Base-by-base conservation (phyloP, 2,113 vertebrate genomes). In the Mus pahari region DNA sequence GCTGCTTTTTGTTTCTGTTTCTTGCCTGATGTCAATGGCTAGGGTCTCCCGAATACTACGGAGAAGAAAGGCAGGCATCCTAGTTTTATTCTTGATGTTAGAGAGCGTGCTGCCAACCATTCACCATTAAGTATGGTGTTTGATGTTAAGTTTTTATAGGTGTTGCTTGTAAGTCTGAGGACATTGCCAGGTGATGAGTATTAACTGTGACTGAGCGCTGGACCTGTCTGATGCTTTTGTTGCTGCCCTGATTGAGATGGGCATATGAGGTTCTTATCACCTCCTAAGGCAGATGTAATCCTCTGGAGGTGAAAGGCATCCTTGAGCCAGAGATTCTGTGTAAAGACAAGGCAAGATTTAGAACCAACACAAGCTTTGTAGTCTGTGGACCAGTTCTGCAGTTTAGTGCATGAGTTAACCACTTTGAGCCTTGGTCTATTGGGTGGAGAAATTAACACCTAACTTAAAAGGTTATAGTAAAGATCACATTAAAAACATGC, bases 21-120 rank as follows among this genome's bases (percentile, higher is more conserved):
- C 68, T 62, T 90, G 55, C 64, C 71, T 26, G 20, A 74, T 68
- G 90, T 50, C 79, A 96, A 74, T 83, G 62, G 74, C 75, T 39
- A 83, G 24, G 55, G 20, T 64, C 42, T 55, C 62, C 64, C 55
- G 19, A 36, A 86, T 16, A 78, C 74, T 64, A 9, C 0, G 42
- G 42, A 83, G 62, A 10, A 87, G 81, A 92, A 90, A 92, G 60
- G 71, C 48, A 55, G 31, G 24, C 12, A 26, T 24, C 62, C 1
- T 78, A 33, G 11, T 19, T 42, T 71, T 24, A 3, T 50, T 83
- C 79, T 71, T 70, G 50, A 78, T 53, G 62, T 90, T 33, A 58
- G 28, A 3, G 24, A 90, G 86, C 45, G 90, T 50, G 60, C 9
- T 68, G n/a, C 87, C 78, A 14, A 68, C 50, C 7, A 89, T 82